A percentile compares a stretch with the other conserved stretches of the same genome.
Conservation (phyloP, 1,140 invertebrate genomes). For the Oncopeltus fasciatus region DNA sequence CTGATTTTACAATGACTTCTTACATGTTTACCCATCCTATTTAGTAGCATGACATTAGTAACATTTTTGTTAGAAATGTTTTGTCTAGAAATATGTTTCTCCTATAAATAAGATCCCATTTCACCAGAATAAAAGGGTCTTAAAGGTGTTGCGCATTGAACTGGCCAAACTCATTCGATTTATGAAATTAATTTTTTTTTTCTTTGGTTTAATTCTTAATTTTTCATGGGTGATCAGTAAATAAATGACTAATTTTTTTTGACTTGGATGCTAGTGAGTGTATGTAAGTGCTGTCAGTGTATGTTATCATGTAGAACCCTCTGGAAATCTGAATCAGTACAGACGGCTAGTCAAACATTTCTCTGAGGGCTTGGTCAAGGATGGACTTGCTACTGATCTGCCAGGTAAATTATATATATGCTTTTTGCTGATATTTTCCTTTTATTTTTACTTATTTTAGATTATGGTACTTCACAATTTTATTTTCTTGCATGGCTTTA, state of each 20-base stretch:
- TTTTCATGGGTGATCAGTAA: constrained; percentile 4
- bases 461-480: too few species aligned
- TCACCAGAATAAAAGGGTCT: too few species aligned
- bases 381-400: constrained; percentile 33
- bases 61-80: too few species aligned
- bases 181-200: too few species aligned
- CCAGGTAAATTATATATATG: constrained; percentile 29
- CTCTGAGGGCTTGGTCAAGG: constrained; percentile 33
- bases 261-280: background rate
- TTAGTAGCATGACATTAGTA: too few species aligned
- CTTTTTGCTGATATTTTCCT: background rate
- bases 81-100: too few species aligned
- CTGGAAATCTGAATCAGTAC: constrained; percentile 17
- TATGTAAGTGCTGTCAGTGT: constrained; percentile 13
- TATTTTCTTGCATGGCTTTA: background rate
- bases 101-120: too few species aligned
- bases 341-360: constrained; percentile 27
- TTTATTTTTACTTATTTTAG: background rate
- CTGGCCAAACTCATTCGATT: too few species aligned
- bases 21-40: too few species aligned
- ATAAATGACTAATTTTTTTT: background rate
- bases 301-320: constrained; percentile 18
- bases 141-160: too few species aligned
- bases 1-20: too few species aligned
- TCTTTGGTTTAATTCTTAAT: too few species aligned